phyloP scores from a whole-genome alignment of 2,888 invertebrate species.

The Nephrotoma appendiculata region DNA sequence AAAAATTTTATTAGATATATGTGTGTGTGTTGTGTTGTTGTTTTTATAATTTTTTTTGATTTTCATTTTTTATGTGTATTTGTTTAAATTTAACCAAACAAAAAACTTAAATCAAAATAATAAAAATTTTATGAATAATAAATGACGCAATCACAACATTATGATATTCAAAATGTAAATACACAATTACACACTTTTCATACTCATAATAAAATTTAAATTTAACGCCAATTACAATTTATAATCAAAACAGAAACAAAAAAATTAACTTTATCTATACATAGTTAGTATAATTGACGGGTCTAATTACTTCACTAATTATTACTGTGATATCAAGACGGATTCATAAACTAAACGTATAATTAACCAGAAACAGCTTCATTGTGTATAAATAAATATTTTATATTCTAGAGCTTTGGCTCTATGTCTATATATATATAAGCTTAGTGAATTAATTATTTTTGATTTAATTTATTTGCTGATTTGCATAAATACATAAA shows the following conservation, averaged over 20 bases:
- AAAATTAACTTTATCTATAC: neutral
- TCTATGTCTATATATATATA: neutral
- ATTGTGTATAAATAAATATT: neutral
- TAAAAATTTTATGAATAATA: neutral
- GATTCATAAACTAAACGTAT: neutral
- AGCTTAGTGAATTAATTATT: neutral
- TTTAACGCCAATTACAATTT: neutral
- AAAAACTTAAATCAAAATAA: neutral
- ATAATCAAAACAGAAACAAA: neutral
- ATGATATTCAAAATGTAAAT: neutral
- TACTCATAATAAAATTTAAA: neutral
- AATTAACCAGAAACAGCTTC: neutral
- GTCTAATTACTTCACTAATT: neutral
- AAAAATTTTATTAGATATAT: neutral
- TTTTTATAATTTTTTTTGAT: neutral
- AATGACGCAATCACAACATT: neutral
- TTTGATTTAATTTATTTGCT: neutral
- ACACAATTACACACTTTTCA: neutral
- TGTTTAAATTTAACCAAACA: neutral
- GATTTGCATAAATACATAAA: neutral
- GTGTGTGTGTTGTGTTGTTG: neutral
- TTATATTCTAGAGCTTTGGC: neutral
- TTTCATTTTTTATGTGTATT: neutral
- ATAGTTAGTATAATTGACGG: neutral
- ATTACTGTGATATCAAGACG: neutral